Evolutionary conservation across 1,140 invertebrate genomes (phyloP).

Genomic region (Sesamia nonagrioides): DNA sequence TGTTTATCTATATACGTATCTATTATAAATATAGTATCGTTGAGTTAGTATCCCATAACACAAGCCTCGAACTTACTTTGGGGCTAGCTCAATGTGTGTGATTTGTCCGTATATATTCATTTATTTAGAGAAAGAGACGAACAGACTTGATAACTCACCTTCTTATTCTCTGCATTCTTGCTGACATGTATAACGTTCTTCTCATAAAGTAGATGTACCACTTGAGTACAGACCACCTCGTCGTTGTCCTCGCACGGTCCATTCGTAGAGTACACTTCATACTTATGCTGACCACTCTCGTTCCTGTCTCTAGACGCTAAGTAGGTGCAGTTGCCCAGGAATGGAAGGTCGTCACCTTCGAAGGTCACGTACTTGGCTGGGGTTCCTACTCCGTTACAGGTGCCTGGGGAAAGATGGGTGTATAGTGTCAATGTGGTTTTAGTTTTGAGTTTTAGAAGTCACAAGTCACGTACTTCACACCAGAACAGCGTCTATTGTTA

Average conservation of each 20-base stretch:
- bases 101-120: too few relatives aligned
- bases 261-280: slow-evolving; percentile 90
- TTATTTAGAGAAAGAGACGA: too few relatives aligned
- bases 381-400: slow-evolving; percentile 91
- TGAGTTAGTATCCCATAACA: too few relatives aligned
- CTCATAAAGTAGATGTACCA: slow-evolving; percentile 90
- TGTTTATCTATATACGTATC: too few relatives aligned
- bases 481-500: too few relatives aligned
- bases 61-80: too few relatives aligned
- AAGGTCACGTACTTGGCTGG: slow-evolving; percentile 91
- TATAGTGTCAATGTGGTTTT: not conserved
- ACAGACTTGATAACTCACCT: not conserved
- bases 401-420: slow-evolving; percentile 72
- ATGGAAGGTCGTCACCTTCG: slow-evolving; percentile 91
- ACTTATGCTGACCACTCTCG: slow-evolving; percentile 88
- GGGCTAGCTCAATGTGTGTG: too few relatives aligned
- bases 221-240: slow-evolving; percentile 88
- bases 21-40: too few relatives aligned
- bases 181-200: slow-evolving; percentile 89
- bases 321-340: slow-evolving; percentile 94
- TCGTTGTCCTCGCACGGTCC: slow-evolving; percentile 87
- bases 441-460: not conserved
- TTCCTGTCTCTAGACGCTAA: slow-evolving; percentile 90
- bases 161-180: slow-evolving; percentile 24
- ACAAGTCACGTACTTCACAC: too few relatives aligned